Evolutionary conservation across 2,797 vertebrate species (phyloP), one percentile per base, ranked within the genome.

Genomic region (Varecia variegata): DNA sequence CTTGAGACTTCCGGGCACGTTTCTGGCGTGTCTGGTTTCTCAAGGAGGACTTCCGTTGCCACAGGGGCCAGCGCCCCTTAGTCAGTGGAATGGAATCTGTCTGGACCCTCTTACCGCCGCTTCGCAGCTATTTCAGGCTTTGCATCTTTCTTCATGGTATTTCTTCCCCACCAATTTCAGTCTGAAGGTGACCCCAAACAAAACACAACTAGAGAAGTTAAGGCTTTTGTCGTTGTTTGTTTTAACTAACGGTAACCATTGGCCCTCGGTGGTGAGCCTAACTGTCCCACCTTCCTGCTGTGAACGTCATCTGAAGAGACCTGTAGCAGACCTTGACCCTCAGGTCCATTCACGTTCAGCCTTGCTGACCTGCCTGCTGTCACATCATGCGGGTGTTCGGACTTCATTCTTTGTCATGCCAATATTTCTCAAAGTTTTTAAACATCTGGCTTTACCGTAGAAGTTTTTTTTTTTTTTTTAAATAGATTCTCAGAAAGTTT

Each of bases 341-440:
- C 20, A 35, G 62, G 40, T 83, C 25, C 43, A 47, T 52, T 71
- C 21, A 27, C 2, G 3, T 47, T 82, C 76, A 74, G 14, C 20
- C 43, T 73, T 79, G 90, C 58, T 83, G n/a, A 35, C 0, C 0
- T 7, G 7, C 27, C 47, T 62, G 65, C 30, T 88, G 7, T 86
- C 32, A 56, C 45, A 67, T 54, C 86, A 11, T 43, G 14, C 65
- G 60, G 0, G 38, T 68, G 17, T 40, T 89, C 88, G 67, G 62
- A 71, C 80, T 71, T 94, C 58, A 35, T 65, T 60, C 32, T 82
- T 80, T 52, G 13, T 77, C 25, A 3, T 18, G 23, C 60, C 73
- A 40, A 9, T 73, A 43, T 60, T 85, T 92, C 80, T 88, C 56
- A 76, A 32, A 40, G 74, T 65, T 67, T 90, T 45, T 4, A 83